Percentiles rank a stretch among this genome's conserved stretches.
These are phyloP conservation scores for Mormyrus iriodes DNA, from an alignment of 2,113 vertebrate species.

Conservation along the genomic window DNA sequence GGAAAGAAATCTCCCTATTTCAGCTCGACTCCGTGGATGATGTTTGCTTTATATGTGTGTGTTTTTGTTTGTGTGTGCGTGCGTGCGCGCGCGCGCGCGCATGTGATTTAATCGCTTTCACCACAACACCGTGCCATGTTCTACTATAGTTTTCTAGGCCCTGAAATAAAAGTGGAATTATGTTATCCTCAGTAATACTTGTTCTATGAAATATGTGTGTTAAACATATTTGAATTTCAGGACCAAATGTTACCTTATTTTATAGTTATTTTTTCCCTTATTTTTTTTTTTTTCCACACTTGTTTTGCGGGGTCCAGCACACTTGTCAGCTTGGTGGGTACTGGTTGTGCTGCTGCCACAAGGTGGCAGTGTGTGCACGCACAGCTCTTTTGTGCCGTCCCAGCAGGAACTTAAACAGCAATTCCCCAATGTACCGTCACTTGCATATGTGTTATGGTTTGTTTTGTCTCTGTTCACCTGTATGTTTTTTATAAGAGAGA, in stretches of 20 bases:
- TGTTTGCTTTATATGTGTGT: not conserved
- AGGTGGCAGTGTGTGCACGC: not conserved
- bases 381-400: not conserved
- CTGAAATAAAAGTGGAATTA: not conserved
- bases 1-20: not conserved
- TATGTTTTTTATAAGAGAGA: conserved; percentile 12
- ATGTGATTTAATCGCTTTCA: not conserved
- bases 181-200: not conserved
- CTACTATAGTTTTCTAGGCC: not conserved
- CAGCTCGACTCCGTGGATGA: not conserved
- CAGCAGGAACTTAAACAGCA: not conserved
- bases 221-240: conserved; percentile 6
- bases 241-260: not conserved
- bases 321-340: not conserved
- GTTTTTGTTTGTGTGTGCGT: not conserved
- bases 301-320: not conserved
- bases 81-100: not conserved
- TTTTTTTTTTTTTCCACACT: not conserved
- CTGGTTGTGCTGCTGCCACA: not conserved
- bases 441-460: not conserved
- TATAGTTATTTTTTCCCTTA: not conserved
- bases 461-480: not conserved
- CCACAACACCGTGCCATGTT: not conserved
- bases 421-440: conserved; percentile 3
- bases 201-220: not conserved